A percentile compares a stretch with the other conserved stretches of the same genome.
phyloP scores from a whole-genome alignment of 2,113 vertebrate genomes.

The Vidua chalybeata region DNA sequence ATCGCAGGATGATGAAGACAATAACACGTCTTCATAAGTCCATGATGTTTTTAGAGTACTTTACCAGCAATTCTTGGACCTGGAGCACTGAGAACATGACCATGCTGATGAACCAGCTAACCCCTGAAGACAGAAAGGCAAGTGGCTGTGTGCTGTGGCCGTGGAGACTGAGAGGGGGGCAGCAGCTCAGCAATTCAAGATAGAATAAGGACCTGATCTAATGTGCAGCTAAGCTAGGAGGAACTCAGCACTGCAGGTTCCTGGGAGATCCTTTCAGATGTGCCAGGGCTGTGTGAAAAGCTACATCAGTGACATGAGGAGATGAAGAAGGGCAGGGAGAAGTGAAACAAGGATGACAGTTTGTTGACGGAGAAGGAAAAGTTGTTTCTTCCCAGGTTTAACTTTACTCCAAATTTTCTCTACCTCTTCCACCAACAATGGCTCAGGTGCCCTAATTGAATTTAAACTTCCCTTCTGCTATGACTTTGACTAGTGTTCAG shows the following conservation, averaged over 20 bases:
- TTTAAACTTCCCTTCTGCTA: neutral
- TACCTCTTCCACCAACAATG: neutral
- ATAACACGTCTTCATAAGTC: conserved; percentile 95
- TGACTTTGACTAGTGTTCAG: neutral
- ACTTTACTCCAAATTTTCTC: neutral
- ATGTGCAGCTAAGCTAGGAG: neutral
- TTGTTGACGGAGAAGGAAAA: neutral
- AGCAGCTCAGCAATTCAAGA: neutral
- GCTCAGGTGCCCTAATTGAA: neutral
- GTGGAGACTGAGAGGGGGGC: neutral
- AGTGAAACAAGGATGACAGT: neutral
- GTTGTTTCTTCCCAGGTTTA: neutral
- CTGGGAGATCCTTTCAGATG: neutral
- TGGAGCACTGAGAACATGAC: conserved; percentile 95
- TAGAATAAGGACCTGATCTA: neutral
- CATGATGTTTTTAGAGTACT: conserved; percentile 96
- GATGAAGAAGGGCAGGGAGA: neutral
- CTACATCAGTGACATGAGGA: neutral
- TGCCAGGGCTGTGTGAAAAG: neutral
- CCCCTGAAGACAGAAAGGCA: conserved; percentile 92
- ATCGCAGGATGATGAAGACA: conserved; percentile 96
- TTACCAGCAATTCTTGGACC: conserved; percentile 96
- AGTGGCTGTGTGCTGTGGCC: conserved; percentile 12
- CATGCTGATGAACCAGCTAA: conserved; percentile 91
- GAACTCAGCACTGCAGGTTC: neutral